These are phyloP conservation scores for Bothrops jararaca DNA, from an alignment of 2,113 vertebrate genomes.

Conservation along the genomic window DNA sequence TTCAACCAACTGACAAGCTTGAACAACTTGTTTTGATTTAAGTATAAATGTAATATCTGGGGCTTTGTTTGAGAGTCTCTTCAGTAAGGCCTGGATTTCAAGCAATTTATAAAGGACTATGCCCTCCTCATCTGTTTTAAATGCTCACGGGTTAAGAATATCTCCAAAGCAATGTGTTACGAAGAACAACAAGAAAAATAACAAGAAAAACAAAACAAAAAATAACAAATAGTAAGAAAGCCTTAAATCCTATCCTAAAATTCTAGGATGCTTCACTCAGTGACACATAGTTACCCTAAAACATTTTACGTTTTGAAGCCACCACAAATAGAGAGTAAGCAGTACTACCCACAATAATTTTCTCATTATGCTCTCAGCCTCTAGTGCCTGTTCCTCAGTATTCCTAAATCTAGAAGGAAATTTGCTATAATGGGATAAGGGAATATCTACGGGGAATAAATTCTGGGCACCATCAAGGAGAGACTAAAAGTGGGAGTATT, in stretches of 20 bases:
- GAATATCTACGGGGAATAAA: background rate
- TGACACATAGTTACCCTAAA: background rate
- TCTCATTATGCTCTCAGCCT: background rate
- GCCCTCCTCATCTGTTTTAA: background rate
- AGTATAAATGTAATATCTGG: background rate
- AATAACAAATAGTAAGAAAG: background rate
- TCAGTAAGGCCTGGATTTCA: background rate
- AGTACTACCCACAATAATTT: background rate
- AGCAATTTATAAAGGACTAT: background rate
- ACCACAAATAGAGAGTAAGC: background rate
- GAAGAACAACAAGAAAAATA: background rate
- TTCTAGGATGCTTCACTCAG: background rate
- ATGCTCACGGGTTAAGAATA: conserved; percentile 32
- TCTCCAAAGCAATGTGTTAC: background rate
- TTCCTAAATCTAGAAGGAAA: background rate
- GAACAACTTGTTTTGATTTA: conserved; percentile 20
- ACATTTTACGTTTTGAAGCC: background rate
- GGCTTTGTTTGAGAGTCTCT: background rate
- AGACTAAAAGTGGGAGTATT: background rate
- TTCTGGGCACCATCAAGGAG: background rate
- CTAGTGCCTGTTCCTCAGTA: background rate
- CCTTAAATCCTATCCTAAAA: conserved; percentile 16
- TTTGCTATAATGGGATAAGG: background rate
- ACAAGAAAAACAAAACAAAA: conserved; percentile 23
- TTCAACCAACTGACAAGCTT: conserved; percentile 41